Evolutionary conservation across 2,888 invertebrate genomes (phyloP).

Genomic region (Philereme vetulata): DNA sequence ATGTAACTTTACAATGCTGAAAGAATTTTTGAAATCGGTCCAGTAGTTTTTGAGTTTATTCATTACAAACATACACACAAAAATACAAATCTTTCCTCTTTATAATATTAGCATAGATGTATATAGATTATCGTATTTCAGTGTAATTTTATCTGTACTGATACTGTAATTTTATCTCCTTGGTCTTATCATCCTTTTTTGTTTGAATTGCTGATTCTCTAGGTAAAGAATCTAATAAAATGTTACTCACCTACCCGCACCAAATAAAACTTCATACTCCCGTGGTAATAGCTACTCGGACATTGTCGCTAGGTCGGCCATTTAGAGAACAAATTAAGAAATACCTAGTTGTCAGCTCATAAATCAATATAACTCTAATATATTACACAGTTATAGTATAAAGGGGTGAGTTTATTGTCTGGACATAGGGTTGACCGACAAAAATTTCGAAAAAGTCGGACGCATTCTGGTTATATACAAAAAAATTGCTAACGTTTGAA

Average conservation of each 20-base stretch:
- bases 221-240: slow-evolving; percentile 26
- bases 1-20: too few relatives aligned
- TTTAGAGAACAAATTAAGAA: slow-evolving; percentile 59
- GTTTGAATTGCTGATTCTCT: slow-evolving; percentile 16
- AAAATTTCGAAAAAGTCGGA: slow-evolving; percentile 20
- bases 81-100: too few relatives aligned
- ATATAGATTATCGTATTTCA: too few relatives aligned
- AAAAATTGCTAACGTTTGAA: too few relatives aligned
- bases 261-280: slow-evolving; percentile 50
- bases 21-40: too few relatives aligned
- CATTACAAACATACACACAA: too few relatives aligned
- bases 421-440: slow-evolving; percentile 23
- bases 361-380: slow-evolving; percentile 55
- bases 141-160: too few relatives aligned
- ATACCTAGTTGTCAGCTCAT: slow-evolving; percentile 52
- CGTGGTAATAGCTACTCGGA: slow-evolving; percentile 27
- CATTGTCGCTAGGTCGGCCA: slow-evolving; percentile 41
- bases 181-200: neutral
- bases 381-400: slow-evolving; percentile 43
- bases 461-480: neutral
- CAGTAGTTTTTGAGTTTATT: too few relatives aligned
- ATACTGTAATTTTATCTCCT: too few relatives aligned
- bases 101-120: too few relatives aligned
- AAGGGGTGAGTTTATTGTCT: slow-evolving; percentile 49
- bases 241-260: slow-evolving; percentile 48